Percentiles rank a stretch among this genome's conserved stretches.
phyloP scores from a whole-genome alignment of 2,797 vertebrate genomes.

The Knipowitschia caucasica region DNA sequence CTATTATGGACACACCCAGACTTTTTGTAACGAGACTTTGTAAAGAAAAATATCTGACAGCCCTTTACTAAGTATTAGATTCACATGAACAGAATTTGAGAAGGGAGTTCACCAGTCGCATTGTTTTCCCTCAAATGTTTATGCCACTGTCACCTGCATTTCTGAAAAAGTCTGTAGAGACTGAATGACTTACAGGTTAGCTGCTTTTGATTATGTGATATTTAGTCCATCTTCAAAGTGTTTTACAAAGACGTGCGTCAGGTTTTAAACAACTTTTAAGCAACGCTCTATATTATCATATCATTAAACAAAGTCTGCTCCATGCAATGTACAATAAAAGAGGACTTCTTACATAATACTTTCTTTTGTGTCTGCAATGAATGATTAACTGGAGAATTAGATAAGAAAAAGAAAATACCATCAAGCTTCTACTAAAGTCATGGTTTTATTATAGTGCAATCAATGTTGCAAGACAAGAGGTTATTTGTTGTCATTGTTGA shows the following conservation, averaged over 20 bases:
- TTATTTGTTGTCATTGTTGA: background rate
- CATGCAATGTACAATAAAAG: background rate
- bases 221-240: too few relatives aligned
- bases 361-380: background rate
- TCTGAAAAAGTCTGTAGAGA: background rate
- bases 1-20: too few relatives aligned
- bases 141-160: background rate
- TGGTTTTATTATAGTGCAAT: background rate
- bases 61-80: too few relatives aligned
- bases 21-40: too few relatives aligned
- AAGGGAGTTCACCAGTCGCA: too few relatives aligned
- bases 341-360: background rate
- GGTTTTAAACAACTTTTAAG: too few relatives aligned
- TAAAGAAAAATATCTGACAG: background rate
- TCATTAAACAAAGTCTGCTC: background rate
- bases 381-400: conserved; percentile 1
- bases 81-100: too few relatives aligned
- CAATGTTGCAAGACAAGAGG: background rate
- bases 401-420: background rate
- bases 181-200: too few relatives aligned
- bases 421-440: background rate
- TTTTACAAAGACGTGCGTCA: too few relatives aligned
- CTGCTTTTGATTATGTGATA: too few relatives aligned
- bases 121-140: too few relatives aligned
- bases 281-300: too few relatives aligned